A percentile compares a stretch with the other conserved stretches of the same genome.
These are phyloP conservation scores for Sesamia nonagrioides DNA, from an alignment of 1,140 invertebrate genomes.

Conservation along the genomic window DNA sequence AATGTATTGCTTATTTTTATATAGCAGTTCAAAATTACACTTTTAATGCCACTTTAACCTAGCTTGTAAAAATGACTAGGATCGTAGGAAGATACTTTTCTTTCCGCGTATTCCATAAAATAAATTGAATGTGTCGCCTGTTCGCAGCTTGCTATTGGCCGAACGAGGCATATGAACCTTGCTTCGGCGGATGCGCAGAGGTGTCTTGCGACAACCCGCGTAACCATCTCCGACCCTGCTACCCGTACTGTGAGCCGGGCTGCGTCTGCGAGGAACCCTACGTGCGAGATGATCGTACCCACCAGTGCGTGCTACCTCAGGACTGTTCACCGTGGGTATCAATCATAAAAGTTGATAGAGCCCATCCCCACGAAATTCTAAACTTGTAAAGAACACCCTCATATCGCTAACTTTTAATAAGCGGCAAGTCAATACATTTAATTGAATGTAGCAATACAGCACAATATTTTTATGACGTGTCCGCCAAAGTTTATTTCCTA, in stretches of 20 bases:
- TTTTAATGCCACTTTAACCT: too few relatives aligned
- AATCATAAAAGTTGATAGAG: background rate
- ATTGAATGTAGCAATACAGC: too few relatives aligned
- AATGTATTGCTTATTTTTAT: too few relatives aligned
- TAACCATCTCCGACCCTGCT: constrained; percentile 79
- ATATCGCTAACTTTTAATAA: too few relatives aligned
- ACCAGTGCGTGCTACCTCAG: constrained; percentile 80
- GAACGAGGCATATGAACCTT: constrained; percentile 79
- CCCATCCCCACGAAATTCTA: too few relatives aligned
- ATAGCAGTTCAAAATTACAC: too few relatives aligned
- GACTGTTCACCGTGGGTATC: constrained; percentile 79
- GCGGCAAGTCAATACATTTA: too few relatives aligned
- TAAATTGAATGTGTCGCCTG: background rate
- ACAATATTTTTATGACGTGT: too few relatives aligned
- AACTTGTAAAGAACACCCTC: too few relatives aligned
- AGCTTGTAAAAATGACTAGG: too few relatives aligned
- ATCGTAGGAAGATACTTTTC: too few relatives aligned
- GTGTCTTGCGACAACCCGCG: constrained; percentile 82
- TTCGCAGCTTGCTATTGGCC: constrained; percentile 80
- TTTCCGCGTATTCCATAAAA: background rate
- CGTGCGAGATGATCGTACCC: constrained; percentile 80
- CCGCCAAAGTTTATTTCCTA: too few relatives aligned
- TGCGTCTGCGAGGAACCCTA: constrained; percentile 81
- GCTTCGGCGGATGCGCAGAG: constrained; percentile 81
- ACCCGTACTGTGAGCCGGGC: constrained; percentile 83